Conservation (phyloP, 2,797 vertebrate species). For the Arnoldichthys spilopterus region DNA sequence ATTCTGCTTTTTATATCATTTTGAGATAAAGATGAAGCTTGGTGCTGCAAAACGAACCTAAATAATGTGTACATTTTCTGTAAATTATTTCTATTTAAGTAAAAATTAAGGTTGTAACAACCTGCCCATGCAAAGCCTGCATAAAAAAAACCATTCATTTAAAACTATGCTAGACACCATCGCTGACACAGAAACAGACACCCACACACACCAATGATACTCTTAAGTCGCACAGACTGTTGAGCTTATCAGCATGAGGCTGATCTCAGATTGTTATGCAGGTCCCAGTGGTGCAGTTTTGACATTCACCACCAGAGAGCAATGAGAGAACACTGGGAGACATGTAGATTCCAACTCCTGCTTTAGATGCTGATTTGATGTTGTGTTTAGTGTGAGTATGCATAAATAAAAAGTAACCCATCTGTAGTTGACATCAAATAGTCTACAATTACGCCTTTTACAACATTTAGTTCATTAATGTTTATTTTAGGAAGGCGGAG, state of each 20-base stretch:
- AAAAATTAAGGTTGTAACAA: no score
- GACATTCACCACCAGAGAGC: conserved; percentile 21
- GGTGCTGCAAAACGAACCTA: no score
- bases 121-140: no score
- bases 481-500: neutral
- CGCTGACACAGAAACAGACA: neutral
- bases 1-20: no score
- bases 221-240: neutral
- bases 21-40: no score
- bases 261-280: neutral
- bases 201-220: neutral
- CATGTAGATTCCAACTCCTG: neutral
- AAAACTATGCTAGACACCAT: neutral
- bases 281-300: neutral
- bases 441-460: neutral
- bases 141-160: no score
- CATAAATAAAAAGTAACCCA: neutral
- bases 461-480: neutral
- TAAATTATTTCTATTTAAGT: no score
- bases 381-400: neutral
- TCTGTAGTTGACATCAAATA: neutral
- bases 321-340: neutral
- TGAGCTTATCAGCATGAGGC: neutral
- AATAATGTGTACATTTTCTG: no score
- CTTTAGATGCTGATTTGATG: neutral